Evolutionary conservation across 2,888 invertebrate genomes (phyloP).

Genomic region (Willowsia nigromaculata): DNA sequence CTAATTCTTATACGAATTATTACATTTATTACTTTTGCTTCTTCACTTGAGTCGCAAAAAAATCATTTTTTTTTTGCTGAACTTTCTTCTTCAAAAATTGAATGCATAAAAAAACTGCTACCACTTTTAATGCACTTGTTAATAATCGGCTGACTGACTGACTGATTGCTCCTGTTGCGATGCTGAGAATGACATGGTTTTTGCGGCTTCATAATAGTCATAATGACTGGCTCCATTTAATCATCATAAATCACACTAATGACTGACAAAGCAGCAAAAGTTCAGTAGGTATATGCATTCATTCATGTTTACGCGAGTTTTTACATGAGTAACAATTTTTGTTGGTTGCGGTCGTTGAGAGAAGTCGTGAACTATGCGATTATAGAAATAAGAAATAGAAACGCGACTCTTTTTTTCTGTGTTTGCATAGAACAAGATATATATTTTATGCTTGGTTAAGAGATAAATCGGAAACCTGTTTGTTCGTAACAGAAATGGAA

Average conservation of each 20-base stretch:
- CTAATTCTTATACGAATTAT: neutral
- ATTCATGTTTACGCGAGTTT: neutral
- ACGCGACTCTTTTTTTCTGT: neutral
- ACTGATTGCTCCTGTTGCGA: neutral
- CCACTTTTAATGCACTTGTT: neutral
- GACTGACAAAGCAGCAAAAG: neutral
- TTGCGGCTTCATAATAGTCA: conserved; percentile 10
- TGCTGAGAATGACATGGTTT: conserved; percentile 8
- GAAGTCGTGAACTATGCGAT: neutral
- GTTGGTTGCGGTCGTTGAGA: neutral
- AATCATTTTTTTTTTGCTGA: neutral
- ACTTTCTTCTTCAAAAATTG: conserved; percentile 5
- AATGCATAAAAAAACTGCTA: neutral
- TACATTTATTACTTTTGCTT: neutral
- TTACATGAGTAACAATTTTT: neutral
- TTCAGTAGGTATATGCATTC: neutral
- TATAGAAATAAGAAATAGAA: neutral
- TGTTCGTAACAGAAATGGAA: neutral
- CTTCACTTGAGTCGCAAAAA: neutral
- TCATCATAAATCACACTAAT: conserved; percentile 15
- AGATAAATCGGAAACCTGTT: neutral
- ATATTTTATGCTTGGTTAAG: no score
- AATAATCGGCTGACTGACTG: neutral
- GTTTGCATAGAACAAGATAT: neutral
- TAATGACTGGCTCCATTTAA: conserved; percentile 6